Conservation (phyloP, 2,113 vertebrate genomes). For the Azemiops feae region DNA sequence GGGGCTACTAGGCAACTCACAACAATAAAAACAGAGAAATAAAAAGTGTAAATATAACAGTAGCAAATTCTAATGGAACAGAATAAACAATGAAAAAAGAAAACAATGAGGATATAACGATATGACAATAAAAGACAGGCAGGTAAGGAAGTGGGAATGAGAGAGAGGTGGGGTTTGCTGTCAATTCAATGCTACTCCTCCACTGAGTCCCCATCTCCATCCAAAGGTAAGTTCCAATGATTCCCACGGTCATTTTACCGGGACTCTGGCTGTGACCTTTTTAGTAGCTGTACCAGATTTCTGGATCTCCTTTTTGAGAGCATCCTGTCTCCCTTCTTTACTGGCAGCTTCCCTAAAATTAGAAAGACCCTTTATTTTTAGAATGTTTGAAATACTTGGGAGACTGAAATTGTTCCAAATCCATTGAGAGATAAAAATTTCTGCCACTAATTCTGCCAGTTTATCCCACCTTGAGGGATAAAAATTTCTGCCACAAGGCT, state of each 20-base stretch:
- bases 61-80: neutral
- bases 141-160: neutral
- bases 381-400: neutral
- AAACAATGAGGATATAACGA: neutral
- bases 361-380: neutral
- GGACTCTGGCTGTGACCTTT: neutral
- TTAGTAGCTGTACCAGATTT: neutral
- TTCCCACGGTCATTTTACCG: neutral
- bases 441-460: neutral
- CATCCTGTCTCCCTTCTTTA: neutral
- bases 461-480: too few relatives aligned
- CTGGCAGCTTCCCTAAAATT: neutral
- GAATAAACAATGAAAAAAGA: neutral
- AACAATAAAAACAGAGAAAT: neutral
- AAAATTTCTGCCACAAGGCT: neutral
- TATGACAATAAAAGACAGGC: neutral
- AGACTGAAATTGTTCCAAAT: neutral
- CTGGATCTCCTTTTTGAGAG: neutral
- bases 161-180: neutral
- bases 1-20: neutral
- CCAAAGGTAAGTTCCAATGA: neutral
- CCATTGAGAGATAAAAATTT: neutral
- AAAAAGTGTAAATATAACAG: neutral
- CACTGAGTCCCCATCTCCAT: neutral
- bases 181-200: neutral